A percentile compares a stretch with the other conserved stretches of the same genome.
These are phyloP conservation scores for Olivierus martensii DNA, from an alignment of 1,140 invertebrate species.

Conservation along the genomic window DNA sequence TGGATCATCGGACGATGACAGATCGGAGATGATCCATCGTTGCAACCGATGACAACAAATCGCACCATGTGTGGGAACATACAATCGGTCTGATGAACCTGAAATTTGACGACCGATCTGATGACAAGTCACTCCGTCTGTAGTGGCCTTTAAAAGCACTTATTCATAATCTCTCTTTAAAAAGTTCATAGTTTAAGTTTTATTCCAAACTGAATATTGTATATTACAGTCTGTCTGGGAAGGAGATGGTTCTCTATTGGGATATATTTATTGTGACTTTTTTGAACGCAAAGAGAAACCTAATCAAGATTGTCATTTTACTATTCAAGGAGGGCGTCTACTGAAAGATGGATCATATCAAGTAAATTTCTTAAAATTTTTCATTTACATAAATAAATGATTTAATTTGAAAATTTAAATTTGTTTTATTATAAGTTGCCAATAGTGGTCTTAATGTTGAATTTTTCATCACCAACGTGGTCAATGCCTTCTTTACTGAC, in stretches of 20 bases:
- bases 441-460: slow-evolving; percentile 85
- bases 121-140: no score
- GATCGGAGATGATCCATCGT: no score
- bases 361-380: slow-evolving; percentile 24
- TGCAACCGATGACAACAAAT: no score
- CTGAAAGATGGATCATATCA: slow-evolving; percentile 70
- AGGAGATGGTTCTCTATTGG: slow-evolving; percentile 59
- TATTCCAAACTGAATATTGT: no score
- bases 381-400: background rate
- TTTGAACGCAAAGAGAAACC: slow-evolving; percentile 78
- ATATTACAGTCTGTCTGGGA: slow-evolving; percentile 44
- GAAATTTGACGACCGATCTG: no score
- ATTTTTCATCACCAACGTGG: slow-evolving; percentile 49
- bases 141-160: no score
- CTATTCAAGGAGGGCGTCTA: slow-evolving; percentile 80
- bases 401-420: background rate
- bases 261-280: slow-evolving; percentile 96
- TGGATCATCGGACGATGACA: no score
- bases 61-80: no score
- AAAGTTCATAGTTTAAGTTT: no score
- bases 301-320: slow-evolving; percentile 97
- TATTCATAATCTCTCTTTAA: no score
- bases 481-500: slow-evolving; percentile 58
- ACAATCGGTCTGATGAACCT: no score
- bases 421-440: no score